These are phyloP conservation scores for Triops longicaudatus DNA, from an alignment of 1,140 invertebrate species.

Conservation along the genomic window DNA sequence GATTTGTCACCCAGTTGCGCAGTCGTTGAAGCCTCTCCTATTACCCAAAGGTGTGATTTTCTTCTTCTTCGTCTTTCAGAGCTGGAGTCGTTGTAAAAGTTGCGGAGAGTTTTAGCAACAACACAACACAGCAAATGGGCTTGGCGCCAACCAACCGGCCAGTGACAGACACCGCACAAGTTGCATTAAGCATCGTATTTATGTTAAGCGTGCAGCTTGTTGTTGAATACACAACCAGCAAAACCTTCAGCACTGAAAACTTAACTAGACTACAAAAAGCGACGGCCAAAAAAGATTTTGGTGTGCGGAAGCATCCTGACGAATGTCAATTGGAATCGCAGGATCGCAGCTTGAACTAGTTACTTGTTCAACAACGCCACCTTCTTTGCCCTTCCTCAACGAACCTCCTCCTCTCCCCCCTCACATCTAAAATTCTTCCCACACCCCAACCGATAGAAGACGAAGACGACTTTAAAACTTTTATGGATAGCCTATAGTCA, in stretches of 20 bases:
- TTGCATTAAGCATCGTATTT: conserved; percentile 12
- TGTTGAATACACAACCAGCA: conserved; percentile 7
- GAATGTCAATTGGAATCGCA: conserved; percentile 7
- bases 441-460: not conserved
- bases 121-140: not conserved
- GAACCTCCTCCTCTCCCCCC: not conserved
- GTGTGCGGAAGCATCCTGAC: not conserved
- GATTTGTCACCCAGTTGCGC: not conserved
- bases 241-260: not conserved
- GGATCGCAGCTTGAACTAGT: not conserved
- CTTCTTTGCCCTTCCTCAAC: no score
- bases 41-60: not conserved
- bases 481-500: conserved; percentile 5
- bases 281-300: not conserved
- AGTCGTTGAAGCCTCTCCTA: not conserved
- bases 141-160: conserved; percentile 9
- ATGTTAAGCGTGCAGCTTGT: conserved; percentile 14
- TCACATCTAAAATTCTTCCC: not conserved
- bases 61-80: not conserved
- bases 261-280: not conserved
- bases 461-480: not conserved
- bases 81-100: no score
- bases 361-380: no score
- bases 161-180: conserved; percentile 2
- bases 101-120: not conserved